A percentile compares a stretch with the other conserved stretches of the same genome.
Evolutionary conservation across 2,888 invertebrate species (phyloP).

Genomic region (Cyclophora punctaria): DNA sequence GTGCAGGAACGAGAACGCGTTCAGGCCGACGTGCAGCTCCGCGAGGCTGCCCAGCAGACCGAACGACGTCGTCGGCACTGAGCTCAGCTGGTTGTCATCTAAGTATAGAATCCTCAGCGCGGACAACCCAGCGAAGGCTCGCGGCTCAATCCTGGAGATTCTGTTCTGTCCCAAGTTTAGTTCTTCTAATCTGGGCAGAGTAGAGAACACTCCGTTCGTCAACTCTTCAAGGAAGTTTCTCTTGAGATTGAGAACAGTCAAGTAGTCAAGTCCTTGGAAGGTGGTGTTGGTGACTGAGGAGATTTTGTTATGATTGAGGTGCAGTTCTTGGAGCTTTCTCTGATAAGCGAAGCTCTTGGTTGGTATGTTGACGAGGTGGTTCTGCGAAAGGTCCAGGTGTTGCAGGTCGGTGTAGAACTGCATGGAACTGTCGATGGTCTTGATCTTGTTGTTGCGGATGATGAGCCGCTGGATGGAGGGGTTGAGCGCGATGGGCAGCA

Average conservation of each 20-base stretch:
- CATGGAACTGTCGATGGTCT: slow-evolving; percentile 91
- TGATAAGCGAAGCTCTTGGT: slow-evolving; percentile 86
- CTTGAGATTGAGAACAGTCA: slow-evolving; percentile 86
- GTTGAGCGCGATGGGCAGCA: slow-evolving; percentile 92
- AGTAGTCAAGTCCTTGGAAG: slow-evolving; percentile 83
- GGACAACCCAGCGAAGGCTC: slow-evolving; percentile 83
- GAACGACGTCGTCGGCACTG: slow-evolving; percentile 84
- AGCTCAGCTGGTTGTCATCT: slow-evolving; percentile 87
- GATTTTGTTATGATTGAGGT: slow-evolving; percentile 89
- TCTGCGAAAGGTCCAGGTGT: slow-evolving; percentile 88
- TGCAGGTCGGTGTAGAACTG: slow-evolving; percentile 91
- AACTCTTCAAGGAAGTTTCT: slow-evolving; percentile 88
- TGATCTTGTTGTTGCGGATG: slow-evolving; percentile 89
- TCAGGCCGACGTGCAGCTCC: slow-evolving; percentile 88
- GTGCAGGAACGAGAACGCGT: slow-evolving; percentile 84
- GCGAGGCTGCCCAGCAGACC: slow-evolving; percentile 84
- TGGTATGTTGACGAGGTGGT: slow-evolving; percentile 88
- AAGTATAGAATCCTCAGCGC: slow-evolving; percentile 87
- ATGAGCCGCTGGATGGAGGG: slow-evolving; percentile 91
- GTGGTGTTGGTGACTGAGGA: slow-evolving; percentile 86
- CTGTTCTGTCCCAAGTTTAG: slow-evolving; percentile 90
- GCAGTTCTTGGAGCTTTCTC: slow-evolving; percentile 86
- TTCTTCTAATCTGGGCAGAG: slow-evolving; percentile 85
- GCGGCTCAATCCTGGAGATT: slow-evolving; percentile 85
- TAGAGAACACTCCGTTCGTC: slow-evolving; percentile 82